These are phyloP conservation scores for Harpalus rubripes DNA, from an alignment of 2,888 invertebrate genomes.

Conservation along the genomic window DNA sequence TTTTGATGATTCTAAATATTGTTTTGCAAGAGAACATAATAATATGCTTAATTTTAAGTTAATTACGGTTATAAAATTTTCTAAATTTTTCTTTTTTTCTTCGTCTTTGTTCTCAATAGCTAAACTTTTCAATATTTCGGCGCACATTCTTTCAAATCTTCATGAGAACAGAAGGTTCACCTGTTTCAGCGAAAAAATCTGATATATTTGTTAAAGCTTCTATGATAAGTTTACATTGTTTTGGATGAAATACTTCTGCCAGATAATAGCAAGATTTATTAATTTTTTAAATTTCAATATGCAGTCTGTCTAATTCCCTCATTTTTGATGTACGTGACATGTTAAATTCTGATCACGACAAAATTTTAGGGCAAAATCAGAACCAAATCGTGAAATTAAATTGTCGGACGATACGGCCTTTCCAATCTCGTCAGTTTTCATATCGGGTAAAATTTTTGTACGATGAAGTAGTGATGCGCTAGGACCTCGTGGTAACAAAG, in stretches of 20 bases:
- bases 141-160: constrained; percentile 5
- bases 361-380: constrained; percentile 26
- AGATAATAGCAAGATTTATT: not conserved
- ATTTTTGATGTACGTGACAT: constrained; percentile 7
- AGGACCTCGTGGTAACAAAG: too few species aligned
- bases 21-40: constrained; percentile 14
- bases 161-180: not conserved
- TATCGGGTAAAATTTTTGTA: too few species aligned
- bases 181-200: not conserved
- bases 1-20: constrained; percentile 6
- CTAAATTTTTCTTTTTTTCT: not conserved
- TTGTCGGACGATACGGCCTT: not conserved
- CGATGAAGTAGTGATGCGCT: too few species aligned
- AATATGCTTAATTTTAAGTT: constrained; percentile 17
- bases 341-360: constrained; percentile 32
- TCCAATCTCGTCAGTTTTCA: constrained; percentile 7
- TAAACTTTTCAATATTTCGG: constrained; percentile 5
- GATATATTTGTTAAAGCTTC: constrained; percentile 10
- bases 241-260: constrained; percentile 20
- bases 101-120: not conserved
- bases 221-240: not conserved
- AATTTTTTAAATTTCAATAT: not conserved
- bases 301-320: constrained; percentile 25
- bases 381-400: constrained; percentile 21
- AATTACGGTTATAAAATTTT: constrained; percentile 14